phyloP scores from a whole-genome alignment of 2,888 invertebrate species.

The Coelinius sp. region DNA sequence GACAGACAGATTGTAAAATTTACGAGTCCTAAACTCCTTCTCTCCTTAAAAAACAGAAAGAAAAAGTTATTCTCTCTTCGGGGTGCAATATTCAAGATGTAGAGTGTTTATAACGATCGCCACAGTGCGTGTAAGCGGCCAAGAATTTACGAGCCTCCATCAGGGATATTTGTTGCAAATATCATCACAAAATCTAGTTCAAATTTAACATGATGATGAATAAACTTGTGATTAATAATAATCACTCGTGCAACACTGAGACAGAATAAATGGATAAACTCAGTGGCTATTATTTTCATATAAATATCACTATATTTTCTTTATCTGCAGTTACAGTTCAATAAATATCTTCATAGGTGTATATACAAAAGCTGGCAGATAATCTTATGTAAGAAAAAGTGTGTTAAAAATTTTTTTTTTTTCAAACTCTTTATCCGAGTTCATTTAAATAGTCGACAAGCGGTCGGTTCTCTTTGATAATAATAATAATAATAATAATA shows the following conservation, averaged over 20 bases:
- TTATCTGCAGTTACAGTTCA: conserved; percentile 65
- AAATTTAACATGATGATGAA: neutral
- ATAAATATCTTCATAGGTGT: conserved; percentile 66
- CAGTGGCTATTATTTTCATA: conserved; percentile 51
- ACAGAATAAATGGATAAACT: neutral
- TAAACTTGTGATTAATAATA: conserved; percentile 19
- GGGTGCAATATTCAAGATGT: conserved; percentile 13
- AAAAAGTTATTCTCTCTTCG: conserved; percentile 2
- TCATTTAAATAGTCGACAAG: conserved; percentile 15
- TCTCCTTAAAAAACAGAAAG: neutral
- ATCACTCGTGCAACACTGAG: conserved; percentile 4
- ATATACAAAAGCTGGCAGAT: conserved; percentile 60
- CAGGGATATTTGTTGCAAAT: conserved; percentile 25
- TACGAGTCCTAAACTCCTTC: conserved; percentile 52
- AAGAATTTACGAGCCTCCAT: conserved; percentile 50
- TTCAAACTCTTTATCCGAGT: neutral
- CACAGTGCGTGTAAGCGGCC: conserved; percentile 42
- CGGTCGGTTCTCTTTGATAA: neutral
- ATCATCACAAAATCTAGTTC: neutral
- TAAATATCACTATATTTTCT: conserved; percentile 68
- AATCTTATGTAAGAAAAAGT: conserved; percentile 29
- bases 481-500: too few species aligned
- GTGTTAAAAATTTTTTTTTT: conserved; percentile 21
- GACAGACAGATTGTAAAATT: conserved; percentile 51
- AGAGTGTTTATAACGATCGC: conserved; percentile 55